Evolutionary conservation across 1,140 invertebrate genomes (phyloP).

Genomic region (Maconellicoccus hirsutus): DNA sequence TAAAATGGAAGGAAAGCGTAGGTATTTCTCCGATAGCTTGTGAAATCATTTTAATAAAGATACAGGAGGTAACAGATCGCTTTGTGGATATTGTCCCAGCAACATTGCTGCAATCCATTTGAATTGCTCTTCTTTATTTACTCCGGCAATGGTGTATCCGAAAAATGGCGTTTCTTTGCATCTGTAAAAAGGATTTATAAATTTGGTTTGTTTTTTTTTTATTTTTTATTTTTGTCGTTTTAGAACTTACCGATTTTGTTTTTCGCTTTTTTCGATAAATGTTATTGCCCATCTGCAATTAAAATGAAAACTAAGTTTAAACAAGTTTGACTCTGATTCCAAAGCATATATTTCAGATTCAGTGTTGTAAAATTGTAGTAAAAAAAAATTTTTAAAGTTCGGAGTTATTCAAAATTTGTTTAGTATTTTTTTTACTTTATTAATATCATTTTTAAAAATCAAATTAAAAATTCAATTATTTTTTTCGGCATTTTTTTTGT

Average conservation of each 20-base stretch:
- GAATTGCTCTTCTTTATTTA: constrained; percentile 53
- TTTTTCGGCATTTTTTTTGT: too few species aligned
- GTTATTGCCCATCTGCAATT: constrained; percentile 62
- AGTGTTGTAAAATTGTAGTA: too few species aligned
- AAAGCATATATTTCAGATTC: too few species aligned
- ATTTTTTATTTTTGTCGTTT: too few species aligned
- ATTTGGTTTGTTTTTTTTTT: too few species aligned
- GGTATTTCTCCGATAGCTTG: neutral
- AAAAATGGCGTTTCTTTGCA: constrained; percentile 64
- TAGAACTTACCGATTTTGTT: constrained; percentile 46
- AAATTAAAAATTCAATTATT: too few species aligned
- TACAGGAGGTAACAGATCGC: constrained; percentile 27
- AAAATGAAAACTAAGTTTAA: too few species aligned
- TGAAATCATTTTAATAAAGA: constrained; percentile 6
- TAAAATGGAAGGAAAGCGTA: constrained; percentile 1
- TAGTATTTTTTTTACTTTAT: too few species aligned
- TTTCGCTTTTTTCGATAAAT: constrained; percentile 50
- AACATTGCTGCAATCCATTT: constrained; percentile 64
- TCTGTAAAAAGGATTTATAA: constrained; percentile 39
- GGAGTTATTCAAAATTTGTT: too few species aligned
- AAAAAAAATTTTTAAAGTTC: too few species aligned
- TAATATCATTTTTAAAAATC: too few species aligned
- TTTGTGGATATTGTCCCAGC: constrained; percentile 47
- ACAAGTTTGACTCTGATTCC: too few species aligned
- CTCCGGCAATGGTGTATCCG: constrained; percentile 60